Evolutionary conservation across 2,797 vertebrate species (phyloP).

Genomic region (Periparus ater): DNA sequence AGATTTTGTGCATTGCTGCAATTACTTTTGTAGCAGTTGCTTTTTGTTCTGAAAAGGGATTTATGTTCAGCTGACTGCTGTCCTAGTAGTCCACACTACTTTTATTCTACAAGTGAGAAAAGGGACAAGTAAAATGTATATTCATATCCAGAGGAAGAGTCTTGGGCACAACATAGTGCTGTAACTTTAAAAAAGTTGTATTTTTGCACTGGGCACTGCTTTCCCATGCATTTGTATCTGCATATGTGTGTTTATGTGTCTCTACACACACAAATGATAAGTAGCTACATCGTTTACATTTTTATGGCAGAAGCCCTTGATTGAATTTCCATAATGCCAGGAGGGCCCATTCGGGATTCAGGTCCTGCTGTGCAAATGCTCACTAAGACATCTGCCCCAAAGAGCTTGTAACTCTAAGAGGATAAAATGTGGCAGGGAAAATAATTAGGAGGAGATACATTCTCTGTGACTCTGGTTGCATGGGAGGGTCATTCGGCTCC

Average conservation of each 20-base stretch:
- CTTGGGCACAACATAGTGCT: neutral
- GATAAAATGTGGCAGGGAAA: conserved; percentile 18
- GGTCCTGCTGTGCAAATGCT: conserved; percentile 17
- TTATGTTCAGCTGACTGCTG: neutral
- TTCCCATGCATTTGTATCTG: neutral
- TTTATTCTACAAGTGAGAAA: neutral
- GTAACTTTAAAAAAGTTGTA: neutral
- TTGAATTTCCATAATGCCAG: conserved; percentile 51
- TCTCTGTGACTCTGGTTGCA: neutral
- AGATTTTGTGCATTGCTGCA: neutral
- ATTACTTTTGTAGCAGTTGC: neutral
- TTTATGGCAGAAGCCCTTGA: conserved; percentile 23
- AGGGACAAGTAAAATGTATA: neutral
- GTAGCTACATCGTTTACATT: conserved; percentile 33
- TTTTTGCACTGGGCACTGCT: neutral
- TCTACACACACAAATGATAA: neutral
- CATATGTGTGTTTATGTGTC: neutral
- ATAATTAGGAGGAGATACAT: neutral
- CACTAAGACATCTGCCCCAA: conserved; percentile 6
- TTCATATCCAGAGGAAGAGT: neutral
- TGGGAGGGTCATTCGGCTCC: neutral
- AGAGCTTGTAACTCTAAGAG: conserved; percentile 13
- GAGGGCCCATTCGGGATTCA: neutral
- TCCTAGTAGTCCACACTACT: neutral
- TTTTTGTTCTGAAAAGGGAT: neutral